Conservation (phyloP, 2,888 invertebrate genomes). For the Hypena proboscidalis region DNA sequence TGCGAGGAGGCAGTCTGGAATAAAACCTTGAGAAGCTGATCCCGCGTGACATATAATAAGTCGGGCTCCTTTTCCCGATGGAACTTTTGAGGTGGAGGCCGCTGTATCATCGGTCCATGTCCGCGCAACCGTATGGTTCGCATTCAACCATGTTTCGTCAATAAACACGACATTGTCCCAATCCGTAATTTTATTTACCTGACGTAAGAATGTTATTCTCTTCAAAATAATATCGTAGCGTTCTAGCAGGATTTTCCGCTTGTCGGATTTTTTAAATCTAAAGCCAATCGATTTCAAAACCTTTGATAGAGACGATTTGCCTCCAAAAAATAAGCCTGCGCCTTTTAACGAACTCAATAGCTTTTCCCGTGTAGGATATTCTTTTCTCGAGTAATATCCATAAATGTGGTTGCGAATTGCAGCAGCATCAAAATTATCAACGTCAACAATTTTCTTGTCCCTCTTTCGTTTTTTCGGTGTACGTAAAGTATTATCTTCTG, state of each 20-base stretch:
- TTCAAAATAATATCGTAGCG: no score
- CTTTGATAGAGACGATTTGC: slow-evolving; percentile 7
- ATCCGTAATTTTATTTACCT: no score
- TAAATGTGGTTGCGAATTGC: slow-evolving; percentile 20
- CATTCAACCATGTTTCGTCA: no score
- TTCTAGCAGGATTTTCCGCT: no score
- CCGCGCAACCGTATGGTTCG: no score
- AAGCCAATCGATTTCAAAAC: slow-evolving; percentile 10
- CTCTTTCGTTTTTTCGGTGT: slow-evolving; percentile 16
- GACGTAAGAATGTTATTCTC: no score
- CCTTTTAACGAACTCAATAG: slow-evolving; percentile 8
- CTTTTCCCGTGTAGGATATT: slow-evolving; percentile 10
- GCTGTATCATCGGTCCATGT: no score
- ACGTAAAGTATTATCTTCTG: slow-evolving; percentile 15
- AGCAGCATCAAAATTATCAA: slow-evolving; percentile 17
- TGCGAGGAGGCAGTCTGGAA: slow-evolving; percentile 7
- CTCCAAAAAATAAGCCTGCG: slow-evolving; percentile 12
- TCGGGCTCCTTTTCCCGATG: no score
- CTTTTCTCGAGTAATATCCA: slow-evolving; percentile 15
- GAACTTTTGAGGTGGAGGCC: no score
- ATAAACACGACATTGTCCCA: no score
- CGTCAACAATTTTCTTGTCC: slow-evolving; percentile 7
- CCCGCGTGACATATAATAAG: slow-evolving; percentile 6
- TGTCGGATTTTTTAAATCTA: slow-evolving; percentile 13
- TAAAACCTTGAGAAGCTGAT: slow-evolving; percentile 3